These are phyloP conservation scores for Aphelinus certus DNA, from an alignment of 1,140 invertebrate species.

Conservation along the genomic window DNA sequence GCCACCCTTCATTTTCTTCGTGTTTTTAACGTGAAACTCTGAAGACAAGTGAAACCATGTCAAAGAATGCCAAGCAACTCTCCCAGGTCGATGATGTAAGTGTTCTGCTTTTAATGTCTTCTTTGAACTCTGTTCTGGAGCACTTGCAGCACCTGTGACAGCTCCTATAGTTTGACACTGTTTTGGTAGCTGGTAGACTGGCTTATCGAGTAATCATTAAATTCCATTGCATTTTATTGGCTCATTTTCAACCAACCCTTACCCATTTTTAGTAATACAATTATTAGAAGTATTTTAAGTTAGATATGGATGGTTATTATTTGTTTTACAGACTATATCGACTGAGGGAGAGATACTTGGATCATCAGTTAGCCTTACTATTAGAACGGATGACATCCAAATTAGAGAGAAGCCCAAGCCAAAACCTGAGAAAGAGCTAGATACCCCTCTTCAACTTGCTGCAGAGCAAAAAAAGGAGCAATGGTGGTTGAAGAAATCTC, in stretches of 20 bases:
- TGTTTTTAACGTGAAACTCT: background rate
- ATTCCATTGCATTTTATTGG: too few species aligned
- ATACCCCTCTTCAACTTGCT: slow-evolving; percentile 1
- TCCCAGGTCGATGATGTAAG: slow-evolving; percentile 48
- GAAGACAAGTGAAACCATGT: slow-evolving; percentile 41
- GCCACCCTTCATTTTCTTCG: background rate
- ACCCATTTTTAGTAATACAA: background rate
- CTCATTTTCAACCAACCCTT: too few species aligned
- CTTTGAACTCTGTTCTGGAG: background rate
- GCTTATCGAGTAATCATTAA: too few species aligned
- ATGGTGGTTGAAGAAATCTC: slow-evolving; percentile 57
- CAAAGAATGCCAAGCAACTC: slow-evolving; percentile 34
- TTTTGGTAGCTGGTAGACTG: too few species aligned
- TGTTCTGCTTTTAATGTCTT: background rate
- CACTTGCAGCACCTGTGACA: background rate
- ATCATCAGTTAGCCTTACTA: slow-evolving; percentile 53
- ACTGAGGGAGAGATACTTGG: slow-evolving; percentile 51
- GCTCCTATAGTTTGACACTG: too few species aligned
- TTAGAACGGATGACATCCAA: slow-evolving; percentile 53
- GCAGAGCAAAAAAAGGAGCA: slow-evolving; percentile 44
- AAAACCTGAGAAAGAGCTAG: slow-evolving; percentile 22
- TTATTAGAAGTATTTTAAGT: too few species aligned
- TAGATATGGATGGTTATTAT: too few species aligned
- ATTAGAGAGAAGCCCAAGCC: slow-evolving; percentile 50
- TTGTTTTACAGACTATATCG: slow-evolving; percentile 44